Conservation (phyloP, 2,113 vertebrate genomes). For the Sapayoa aenigma region DNA sequence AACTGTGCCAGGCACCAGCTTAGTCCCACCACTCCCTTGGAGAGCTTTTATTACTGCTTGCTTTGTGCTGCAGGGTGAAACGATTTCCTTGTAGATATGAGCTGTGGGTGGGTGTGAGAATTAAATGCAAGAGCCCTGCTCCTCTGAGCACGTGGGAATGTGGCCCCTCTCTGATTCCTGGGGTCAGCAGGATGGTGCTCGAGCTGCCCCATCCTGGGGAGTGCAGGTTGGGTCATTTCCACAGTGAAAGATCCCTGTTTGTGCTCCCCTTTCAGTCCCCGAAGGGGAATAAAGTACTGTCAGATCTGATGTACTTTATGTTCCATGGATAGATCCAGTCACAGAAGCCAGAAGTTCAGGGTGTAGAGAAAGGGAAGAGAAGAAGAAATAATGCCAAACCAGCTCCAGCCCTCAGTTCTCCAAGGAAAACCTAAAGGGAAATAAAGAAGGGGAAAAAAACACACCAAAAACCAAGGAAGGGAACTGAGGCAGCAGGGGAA, state of each 20-base stretch:
- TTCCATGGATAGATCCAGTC: not conserved
- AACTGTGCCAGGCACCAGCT: not conserved
- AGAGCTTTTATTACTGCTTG: not conserved
- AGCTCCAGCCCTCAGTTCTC: not conserved
- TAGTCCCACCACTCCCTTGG: not conserved
- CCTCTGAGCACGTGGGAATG: not conserved
- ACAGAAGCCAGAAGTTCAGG: not conserved
- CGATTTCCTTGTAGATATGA: not conserved
- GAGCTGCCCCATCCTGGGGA: not conserved
- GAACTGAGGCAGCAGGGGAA: not conserved
- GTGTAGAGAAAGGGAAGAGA: not conserved
- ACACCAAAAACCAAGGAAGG: not conserved
- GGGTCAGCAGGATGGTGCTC: fast-evolving
- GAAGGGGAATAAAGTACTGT: not conserved
- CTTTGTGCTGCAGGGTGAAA: not conserved
- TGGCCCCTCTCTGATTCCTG: not conserved
- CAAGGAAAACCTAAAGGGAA: not conserved
- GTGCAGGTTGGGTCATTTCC: not conserved
- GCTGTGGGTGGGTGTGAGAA: not conserved
- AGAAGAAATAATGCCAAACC: not conserved
- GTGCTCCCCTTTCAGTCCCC: not conserved
- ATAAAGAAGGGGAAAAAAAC: not conserved
- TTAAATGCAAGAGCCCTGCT: not conserved
- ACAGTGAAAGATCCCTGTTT: not conserved
- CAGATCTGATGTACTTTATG: not conserved